These are phyloP conservation scores for Synergus itoensis DNA, from an alignment of 2,888 invertebrate species.

Conservation along the genomic window DNA sequence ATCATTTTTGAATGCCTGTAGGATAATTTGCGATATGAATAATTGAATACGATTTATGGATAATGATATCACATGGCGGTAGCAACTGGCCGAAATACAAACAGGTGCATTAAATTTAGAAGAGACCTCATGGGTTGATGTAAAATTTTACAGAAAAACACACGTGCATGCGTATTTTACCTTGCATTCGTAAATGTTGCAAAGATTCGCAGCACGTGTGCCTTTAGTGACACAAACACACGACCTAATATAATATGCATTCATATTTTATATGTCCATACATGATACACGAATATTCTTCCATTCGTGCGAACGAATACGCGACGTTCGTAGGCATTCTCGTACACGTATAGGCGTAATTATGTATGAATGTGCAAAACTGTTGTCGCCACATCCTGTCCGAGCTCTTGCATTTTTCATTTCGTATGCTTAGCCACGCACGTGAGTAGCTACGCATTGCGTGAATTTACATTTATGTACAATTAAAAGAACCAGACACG, in stretches of 20 bases:
- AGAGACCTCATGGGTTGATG: background rate
- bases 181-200: background rate
- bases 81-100: background rate
- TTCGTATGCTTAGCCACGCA: conserved; percentile 42
- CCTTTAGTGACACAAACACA: conserved; percentile 9
- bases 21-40: background rate
- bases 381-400: conserved; percentile 56
- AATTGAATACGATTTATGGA: background rate
- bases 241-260: conserved; percentile 6
- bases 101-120: conserved; percentile 1
- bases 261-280: conserved; percentile 24
- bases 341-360: conserved; percentile 24
- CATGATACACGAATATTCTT: conserved; percentile 18
- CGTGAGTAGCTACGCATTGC: background rate
- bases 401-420: conserved; percentile 58
- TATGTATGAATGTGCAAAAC: conserved; percentile 47
- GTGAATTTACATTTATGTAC: conserved; percentile 13
- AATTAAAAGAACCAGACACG: background rate
- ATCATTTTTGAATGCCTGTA: background rate
- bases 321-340: background rate
- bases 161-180: background rate
- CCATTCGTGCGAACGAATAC: conserved; percentile 9
- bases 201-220: conserved; percentile 9
- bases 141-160: background rate
- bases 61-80: background rate